phyloP scores from a whole-genome alignment of 1,140 invertebrate species.

The Cecropterus lyciades region DNA sequence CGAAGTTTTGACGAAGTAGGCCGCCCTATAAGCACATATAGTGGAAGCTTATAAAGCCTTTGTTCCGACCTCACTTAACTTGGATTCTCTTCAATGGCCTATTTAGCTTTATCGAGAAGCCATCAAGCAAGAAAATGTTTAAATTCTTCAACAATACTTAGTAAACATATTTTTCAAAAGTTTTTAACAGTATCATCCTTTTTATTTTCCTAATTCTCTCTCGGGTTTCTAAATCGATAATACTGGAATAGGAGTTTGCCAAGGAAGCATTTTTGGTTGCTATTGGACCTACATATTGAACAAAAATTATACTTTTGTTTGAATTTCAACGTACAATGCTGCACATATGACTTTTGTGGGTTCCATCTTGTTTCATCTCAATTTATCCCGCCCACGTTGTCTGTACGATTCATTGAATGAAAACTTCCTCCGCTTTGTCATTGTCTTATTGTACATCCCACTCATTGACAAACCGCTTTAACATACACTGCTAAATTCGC shows the following conservation, averaged over 20 bases:
- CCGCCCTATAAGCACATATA: slow-evolving; percentile 19
- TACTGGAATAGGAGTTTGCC: no score
- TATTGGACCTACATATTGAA: no score
- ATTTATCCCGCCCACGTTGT: slow-evolving; percentile 17
- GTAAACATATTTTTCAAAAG: not conserved
- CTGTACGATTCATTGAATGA: slow-evolving; percentile 17
- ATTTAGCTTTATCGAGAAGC: slow-evolving; percentile 25
- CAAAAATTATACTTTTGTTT: no score
- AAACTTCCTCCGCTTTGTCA: slow-evolving; percentile 31
- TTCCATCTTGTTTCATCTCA: slow-evolving; percentile 7
- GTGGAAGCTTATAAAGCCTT: slow-evolving; percentile 20
- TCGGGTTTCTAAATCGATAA: no score
- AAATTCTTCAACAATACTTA: not conserved
- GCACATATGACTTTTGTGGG: not conserved
- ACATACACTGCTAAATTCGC: slow-evolving; percentile 15
- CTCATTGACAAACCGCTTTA: slow-evolving; percentile 6
- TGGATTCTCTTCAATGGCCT: slow-evolving; percentile 21
- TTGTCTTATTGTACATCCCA: slow-evolving; percentile 27
- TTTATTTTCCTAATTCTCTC: not conserved
- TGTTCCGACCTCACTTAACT: slow-evolving; percentile 8
- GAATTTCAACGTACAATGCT: no score
- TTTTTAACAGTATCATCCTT: not conserved
- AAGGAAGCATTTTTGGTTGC: no score
- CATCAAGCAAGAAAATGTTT: slow-evolving; percentile 15
- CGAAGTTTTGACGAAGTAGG: slow-evolving; percentile 20